These are phyloP conservation scores for Channa maculata DNA, from an alignment of 2,113 vertebrate genomes.

Conservation along the genomic window DNA sequence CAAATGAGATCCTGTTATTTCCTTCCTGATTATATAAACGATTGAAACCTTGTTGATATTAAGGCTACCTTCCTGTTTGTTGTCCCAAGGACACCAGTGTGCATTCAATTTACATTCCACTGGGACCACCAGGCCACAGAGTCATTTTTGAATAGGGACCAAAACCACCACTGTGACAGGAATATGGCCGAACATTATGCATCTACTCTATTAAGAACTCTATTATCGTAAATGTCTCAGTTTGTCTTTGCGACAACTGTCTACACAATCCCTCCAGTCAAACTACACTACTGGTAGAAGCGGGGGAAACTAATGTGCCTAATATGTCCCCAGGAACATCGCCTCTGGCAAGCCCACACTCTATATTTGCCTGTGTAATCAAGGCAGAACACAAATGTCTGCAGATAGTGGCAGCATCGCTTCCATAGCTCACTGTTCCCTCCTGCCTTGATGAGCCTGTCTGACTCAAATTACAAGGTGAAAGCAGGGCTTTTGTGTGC, in stretches of 20 bases:
- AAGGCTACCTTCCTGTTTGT: constrained; percentile 60
- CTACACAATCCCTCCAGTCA: constrained; percentile 32
- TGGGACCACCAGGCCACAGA: constrained; percentile 35
- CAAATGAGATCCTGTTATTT: constrained; percentile 68
- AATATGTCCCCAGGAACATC: constrained; percentile 55
- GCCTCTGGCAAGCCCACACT: constrained; percentile 68
- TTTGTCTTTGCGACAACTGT: constrained; percentile 40
- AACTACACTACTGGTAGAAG: constrained; percentile 39
- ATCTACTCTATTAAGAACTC: constrained; percentile 52
- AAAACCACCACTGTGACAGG: constrained; percentile 24
- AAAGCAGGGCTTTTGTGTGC: constrained; percentile 64
- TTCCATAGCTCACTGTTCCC: constrained; percentile 48
- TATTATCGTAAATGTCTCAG: constrained; percentile 50
- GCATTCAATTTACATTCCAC: constrained; percentile 50
- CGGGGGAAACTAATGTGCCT: constrained; percentile 60
- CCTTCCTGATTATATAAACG: constrained; percentile 69
- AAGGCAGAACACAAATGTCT: constrained; percentile 61
- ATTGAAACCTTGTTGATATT: constrained; percentile 59
- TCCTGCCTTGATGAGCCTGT: constrained; percentile 60
- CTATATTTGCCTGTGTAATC: constrained; percentile 70
- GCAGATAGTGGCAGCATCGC: constrained; percentile 41
- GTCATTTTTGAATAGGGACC: constrained; percentile 45
- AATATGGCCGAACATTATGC: constrained; percentile 27
- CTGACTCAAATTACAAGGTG: constrained; percentile 76
- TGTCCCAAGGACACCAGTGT: constrained; percentile 46